Percentiles rank a stretch among this genome's conserved stretches.
These are phyloP conservation scores for Cenopis cana DNA, from an alignment of 2,888 invertebrate genomes.

Conservation along the genomic window DNA sequence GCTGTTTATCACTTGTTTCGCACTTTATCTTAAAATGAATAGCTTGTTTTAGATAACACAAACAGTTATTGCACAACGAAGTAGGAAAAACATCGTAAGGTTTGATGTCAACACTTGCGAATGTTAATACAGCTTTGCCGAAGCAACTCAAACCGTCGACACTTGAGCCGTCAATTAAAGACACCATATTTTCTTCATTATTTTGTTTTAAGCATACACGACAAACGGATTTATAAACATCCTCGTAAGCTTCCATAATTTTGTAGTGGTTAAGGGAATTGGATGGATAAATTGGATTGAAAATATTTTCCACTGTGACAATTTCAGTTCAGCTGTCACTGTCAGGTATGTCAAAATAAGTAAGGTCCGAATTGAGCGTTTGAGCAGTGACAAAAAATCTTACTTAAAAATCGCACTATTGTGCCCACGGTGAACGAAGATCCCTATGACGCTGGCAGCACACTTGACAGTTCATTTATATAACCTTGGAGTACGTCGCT, in stretches of 20 bases:
- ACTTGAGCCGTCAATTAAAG: constrained; percentile 60
- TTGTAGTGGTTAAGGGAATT: too few species aligned
- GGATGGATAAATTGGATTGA: too few species aligned
- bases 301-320: too few species aligned
- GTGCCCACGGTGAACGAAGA: too few species aligned
- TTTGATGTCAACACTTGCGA: constrained; percentile 62
- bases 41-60: constrained; percentile 65
- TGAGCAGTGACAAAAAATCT: too few species aligned
- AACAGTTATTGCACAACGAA: constrained; percentile 68
- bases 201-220: constrained; percentile 66
- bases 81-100: constrained; percentile 63
- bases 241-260: constrained; percentile 61
- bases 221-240: constrained; percentile 66
- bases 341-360: too few species aligned
- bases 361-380: too few species aligned
- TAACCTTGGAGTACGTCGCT: too few species aligned
- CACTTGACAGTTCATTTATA: too few species aligned
- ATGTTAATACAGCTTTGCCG: constrained; percentile 62
- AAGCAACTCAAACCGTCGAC: constrained; percentile 63
- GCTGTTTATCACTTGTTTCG: constrained; percentile 62
- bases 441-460: too few species aligned
- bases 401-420: too few species aligned
- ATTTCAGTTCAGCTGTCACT: too few species aligned
- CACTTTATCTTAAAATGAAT: constrained; percentile 70
- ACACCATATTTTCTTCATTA: constrained; percentile 60